Evolutionary conservation across 1,140 invertebrate genomes (phyloP).

Genomic region (Bemisia tabaci): DNA sequence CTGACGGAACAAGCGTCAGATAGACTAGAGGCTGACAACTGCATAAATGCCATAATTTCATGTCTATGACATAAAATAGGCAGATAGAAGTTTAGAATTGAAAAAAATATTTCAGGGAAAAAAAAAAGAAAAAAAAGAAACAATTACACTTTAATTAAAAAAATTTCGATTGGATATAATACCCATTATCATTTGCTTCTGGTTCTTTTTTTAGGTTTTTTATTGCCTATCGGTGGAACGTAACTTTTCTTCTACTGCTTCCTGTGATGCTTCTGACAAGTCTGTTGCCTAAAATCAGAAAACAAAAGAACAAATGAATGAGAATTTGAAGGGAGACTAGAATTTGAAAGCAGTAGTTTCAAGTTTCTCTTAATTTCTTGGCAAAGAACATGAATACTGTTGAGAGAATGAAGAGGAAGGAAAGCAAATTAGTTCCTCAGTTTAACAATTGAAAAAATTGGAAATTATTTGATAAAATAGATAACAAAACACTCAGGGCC

Average conservation of each 20-base stretch:
- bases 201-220: slow-evolving; percentile 16
- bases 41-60: background rate
- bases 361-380: no score
- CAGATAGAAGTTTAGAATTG: background rate
- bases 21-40: background rate
- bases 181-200: background rate
- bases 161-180: background rate
- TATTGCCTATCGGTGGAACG: slow-evolving; percentile 85
- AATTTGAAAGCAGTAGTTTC: no score
- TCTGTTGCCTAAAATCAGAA: slow-evolving; percentile 54
- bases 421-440: no score
- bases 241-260: slow-evolving; percentile 82
- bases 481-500: no score
- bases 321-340: no score
- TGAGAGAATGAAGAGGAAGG: no score
- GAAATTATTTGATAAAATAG: no score
- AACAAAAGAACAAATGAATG: background rate
- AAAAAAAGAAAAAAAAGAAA: background rate
- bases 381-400: no score
- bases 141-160: background rate
- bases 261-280: slow-evolving; percentile 76
- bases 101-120: background rate
- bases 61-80: background rate
- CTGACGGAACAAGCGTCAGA: background rate
- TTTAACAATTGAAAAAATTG: no score